Evolutionary conservation across 1,140 invertebrate genomes (phyloP), one percentile per base, ranked within the genome.

Genomic region (Zaprionus kolodkinae): DNA sequence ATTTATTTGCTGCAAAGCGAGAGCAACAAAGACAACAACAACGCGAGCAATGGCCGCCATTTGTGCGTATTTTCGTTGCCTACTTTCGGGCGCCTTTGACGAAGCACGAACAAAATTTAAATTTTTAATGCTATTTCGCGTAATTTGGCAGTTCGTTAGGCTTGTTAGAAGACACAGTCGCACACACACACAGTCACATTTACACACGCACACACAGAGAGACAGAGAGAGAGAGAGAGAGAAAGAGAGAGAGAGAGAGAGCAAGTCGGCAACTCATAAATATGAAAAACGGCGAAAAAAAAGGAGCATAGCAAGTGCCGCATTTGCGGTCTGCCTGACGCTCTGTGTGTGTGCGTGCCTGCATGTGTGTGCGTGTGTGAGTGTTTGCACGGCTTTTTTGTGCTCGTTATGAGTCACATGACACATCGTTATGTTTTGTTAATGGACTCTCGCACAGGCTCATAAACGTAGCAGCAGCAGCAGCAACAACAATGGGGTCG

Each of bases 61-160:
- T 56, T 43, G 15, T 38, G 64, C 48, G 30, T 54, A 67, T 61
- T 48, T 68, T 43, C 62, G 78, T 78, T 77, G 74, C 75, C 75
- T 80, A 89, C 85, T 88, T 89, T 68, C 66, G 71, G 81, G 81
- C 85, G 66, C 79, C 75, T 74, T 78, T 80, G 77, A 78, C 74
- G 76, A 56, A 52, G 40, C 79, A 83, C 70, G 70, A 76, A 76
- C 40, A 35, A 67, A 85, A 88, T 88, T 89, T 88, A 84, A 88
- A 88, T 89, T 89, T 89, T 88, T 88, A 88, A 88, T 88, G 85
- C 81, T 79, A 84, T 88, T 88, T 81, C 78, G 78, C 80, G 85
- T 89, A 88, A 88, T 88, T 88, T 88, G 85, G 85, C 85, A 88
- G 85, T 88, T 88, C 85, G 85, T 88, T 88, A 89, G 85, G 81